These are phyloP conservation scores for Datnioides undecimradiatus DNA, from an alignment of 2,113 vertebrate species.

Conservation along the genomic window DNA sequence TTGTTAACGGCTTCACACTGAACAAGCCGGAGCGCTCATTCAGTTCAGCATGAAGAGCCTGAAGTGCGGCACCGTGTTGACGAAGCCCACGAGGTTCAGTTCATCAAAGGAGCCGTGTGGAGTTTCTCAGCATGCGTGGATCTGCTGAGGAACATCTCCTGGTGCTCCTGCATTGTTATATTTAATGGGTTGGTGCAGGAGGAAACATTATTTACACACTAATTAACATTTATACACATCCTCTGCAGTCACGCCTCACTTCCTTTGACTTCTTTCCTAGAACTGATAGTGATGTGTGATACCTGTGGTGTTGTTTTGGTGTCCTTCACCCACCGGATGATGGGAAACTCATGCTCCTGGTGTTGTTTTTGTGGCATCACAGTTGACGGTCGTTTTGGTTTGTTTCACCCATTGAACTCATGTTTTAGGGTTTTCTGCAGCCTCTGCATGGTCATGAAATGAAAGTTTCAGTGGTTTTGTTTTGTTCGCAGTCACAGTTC, in stretches of 20 bases:
- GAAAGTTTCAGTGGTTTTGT: too few relatives aligned
- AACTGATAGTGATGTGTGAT: neutral
- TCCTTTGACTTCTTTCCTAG: neutral
- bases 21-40: neutral
- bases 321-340: neutral
- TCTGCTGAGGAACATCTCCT: too few relatives aligned
- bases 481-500: too few relatives aligned
- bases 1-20: too few relatives aligned
- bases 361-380: neutral
- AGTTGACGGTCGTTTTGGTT: too few relatives aligned
- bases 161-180: neutral
- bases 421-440: too few relatives aligned
- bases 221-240: too few relatives aligned
- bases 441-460: too few relatives aligned
- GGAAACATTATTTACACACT: too few relatives aligned
- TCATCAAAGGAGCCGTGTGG: too few relatives aligned
- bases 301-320: neutral
- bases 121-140: neutral
- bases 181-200: neutral
- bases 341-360: neutral
- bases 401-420: too few relatives aligned
- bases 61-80: neutral
- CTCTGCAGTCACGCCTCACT: too few relatives aligned
- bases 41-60: neutral
- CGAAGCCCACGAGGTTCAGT: neutral